Evolutionary conservation across 2,113 vertebrate genomes (phyloP), one percentile per base, ranked within the genome.

Genomic region (Azemiops feae): DNA sequence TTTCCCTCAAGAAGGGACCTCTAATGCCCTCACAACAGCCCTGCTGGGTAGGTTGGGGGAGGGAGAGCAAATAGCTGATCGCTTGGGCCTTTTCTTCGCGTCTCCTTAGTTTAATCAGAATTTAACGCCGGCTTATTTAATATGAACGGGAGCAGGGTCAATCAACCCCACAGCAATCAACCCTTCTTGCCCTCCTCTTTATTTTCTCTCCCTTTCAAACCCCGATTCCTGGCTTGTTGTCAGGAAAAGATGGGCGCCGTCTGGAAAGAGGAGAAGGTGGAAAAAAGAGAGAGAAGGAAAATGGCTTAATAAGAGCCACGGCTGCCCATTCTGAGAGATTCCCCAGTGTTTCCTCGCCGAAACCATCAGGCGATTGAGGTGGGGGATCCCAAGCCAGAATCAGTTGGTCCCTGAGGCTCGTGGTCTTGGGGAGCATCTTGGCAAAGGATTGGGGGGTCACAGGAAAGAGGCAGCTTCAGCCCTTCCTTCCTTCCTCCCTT

Each of bases 121-220:
- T 81, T 43, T 22, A 39, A 81, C 7, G 8, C 34, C 6, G 1
- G 6, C 34, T 39, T 1, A 34, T 43, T 39, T 22, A 9, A 22
- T 1, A 3, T 1, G 74, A 81, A 81, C 0, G 1, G 18, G 74
- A 39, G 6, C 18, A 3, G n/a, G 34, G n/a, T 20, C 18, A 9
- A 2, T 0, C n/a, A 8, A 18, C 2, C 16, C 34, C 34, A 34
- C n/a, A 7, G n/a, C n/a, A 1, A 81, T 7, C 47, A 50, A 0
- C n/a, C 16, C 18, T 8, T 8, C 69, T 39, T 7, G 34, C 34
- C 6, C n/a, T 39, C 16, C 0, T 20, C n/a, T 20, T 69, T n/a
- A n/a, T 69, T n/a, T n/a, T 16, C 60, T 34, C 64, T 81, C n/a
- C n/a, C 69, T 8, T 8, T 39, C 14, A 39, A 39, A 81, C n/a